Conservation (phyloP, 2,797 vertebrate species). For the Thaleichthys pacificus region DNA sequence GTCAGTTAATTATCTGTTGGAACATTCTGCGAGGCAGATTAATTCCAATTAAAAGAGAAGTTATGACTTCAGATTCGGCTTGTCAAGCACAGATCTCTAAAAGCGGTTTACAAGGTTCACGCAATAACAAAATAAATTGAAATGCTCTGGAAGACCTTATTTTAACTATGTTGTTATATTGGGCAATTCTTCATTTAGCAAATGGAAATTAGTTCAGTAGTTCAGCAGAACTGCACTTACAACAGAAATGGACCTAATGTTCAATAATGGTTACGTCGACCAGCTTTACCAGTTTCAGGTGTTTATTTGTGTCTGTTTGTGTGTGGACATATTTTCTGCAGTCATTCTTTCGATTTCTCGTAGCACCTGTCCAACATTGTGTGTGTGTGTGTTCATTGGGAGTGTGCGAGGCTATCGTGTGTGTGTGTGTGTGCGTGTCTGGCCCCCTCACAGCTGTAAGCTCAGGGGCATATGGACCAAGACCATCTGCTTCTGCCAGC, state of each 20-base stretch:
- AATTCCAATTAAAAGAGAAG: conserved; percentile 49
- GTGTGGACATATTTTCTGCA: neutral
- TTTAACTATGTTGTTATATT: neutral
- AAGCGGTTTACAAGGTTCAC: conserved; percentile 63
- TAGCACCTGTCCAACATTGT: neutral
- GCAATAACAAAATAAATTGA: conserved; percentile 54
- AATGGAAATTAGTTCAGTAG: neutral
- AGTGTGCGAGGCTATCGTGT: conserved; percentile 12
- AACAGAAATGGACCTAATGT: too few species aligned
- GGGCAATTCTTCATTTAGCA: neutral
- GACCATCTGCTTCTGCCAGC: conserved; percentile 15
- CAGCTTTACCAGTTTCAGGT: neutral
- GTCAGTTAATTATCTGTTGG: conserved; percentile 71
- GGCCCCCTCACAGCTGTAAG: conserved; percentile 5
- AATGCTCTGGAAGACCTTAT: conserved; percentile 51
- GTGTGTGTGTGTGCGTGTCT: conserved; percentile 4
- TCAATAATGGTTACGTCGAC: too few species aligned
- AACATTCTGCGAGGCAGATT: conserved; percentile 66
- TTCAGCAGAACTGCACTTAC: neutral
- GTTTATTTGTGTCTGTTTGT: neutral
- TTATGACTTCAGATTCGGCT: conserved; percentile 58
- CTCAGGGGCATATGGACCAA: conserved; percentile 3
- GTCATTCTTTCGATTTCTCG: neutral
- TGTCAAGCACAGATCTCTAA: conserved; percentile 65
- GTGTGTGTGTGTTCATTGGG: conserved; percentile 25